These are phyloP conservation scores for Clarias macrocephalus DNA, from an alignment of 2,113 vertebrate genomes.

Conservation along the genomic window DNA sequence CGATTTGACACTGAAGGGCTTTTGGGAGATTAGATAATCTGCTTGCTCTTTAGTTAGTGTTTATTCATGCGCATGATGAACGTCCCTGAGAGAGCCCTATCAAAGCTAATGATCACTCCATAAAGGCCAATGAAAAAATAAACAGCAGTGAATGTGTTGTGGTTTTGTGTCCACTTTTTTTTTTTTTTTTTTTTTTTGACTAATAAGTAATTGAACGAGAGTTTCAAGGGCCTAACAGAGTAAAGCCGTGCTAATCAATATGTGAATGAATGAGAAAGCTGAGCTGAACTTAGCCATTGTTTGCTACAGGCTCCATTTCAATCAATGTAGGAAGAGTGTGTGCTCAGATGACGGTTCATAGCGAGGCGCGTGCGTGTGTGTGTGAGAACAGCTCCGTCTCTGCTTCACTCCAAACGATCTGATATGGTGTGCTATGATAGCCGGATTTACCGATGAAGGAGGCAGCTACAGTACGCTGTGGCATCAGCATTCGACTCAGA, in stretches of 20 bases:
- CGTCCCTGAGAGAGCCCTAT: conserved; percentile 16
- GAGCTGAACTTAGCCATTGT: conserved; percentile 1
- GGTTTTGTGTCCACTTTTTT: conserved; percentile 12
- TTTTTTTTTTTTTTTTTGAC: background rate
- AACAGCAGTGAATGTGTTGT: background rate
- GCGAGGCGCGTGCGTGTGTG: background rate
- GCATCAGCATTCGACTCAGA: conserved; percentile 53
- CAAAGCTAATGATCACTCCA: conserved; percentile 39
- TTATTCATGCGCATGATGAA: conserved; percentile 26
- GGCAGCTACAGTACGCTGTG: conserved; percentile 12
- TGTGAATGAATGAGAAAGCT: background rate
- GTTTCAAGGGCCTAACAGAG: background rate
- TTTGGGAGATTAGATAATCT: conserved; percentile 50
- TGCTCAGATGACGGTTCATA: background rate
- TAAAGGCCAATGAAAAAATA: conserved; percentile 26
- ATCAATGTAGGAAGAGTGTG: background rate
- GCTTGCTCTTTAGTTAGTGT: conserved; percentile 27
- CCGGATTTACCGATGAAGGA: background rate
- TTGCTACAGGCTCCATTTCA: background rate
- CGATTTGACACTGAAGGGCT: conserved; percentile 56
- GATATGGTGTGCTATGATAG: background rate
- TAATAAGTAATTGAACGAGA: conserved; percentile 27
- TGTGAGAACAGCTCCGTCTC: background rate
- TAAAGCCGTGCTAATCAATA: conserved; percentile 10
- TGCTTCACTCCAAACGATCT: background rate